phyloP scores from a whole-genome alignment of 53 echinoderm and acorn worm genomes.

The Pentamera pediparva region DNA sequence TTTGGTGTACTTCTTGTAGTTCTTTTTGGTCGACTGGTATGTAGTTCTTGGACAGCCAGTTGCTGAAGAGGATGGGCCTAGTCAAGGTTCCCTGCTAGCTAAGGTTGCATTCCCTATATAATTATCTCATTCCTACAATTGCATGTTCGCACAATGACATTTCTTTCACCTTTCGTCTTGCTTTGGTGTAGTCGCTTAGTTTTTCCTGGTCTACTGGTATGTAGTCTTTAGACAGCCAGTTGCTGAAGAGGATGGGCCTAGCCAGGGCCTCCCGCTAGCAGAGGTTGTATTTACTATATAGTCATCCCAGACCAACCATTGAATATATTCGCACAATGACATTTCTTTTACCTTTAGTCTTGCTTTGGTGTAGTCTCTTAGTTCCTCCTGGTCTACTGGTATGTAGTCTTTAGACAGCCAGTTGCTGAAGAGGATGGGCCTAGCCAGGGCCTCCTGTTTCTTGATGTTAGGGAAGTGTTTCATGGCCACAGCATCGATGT shows the following conservation, averaged over 20 bases:
- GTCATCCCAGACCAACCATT: too few species aligned
- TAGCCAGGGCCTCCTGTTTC: conserved; percentile 66
- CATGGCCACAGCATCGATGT: conserved; percentile 80
- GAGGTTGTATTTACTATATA: too few species aligned
- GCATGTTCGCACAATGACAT: too few species aligned
- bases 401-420: conserved; percentile 99
- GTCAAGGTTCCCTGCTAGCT: conserved; percentile 63
- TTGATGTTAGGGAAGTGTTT: conserved; percentile 99
- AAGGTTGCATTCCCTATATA: too few species aligned
- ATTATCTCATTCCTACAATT: too few species aligned
- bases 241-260: conserved; percentile 91
- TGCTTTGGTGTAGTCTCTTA: conserved; percentile 89
- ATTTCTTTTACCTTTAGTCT: conserved; percentile 74
- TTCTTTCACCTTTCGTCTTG: conserved; percentile 71
- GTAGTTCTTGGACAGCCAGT: conserved; percentile 99
- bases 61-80: conserved; percentile 91
- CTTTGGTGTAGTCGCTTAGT: conserved; percentile 83
- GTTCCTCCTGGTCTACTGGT: conserved; percentile 94
- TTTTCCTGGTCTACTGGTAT: conserved; percentile 90
- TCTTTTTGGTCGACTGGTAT: conserved; percentile 90
- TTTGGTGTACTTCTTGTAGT: conserved; percentile 78
- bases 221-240: conserved; percentile 99
- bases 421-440: conserved; percentile 98
- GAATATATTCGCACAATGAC: too few species aligned
- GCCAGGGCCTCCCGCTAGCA: conserved; percentile 65